A percentile compares a stretch with the other conserved stretches of the same genome.
Conservation (phyloP, 2,888 invertebrate species). For the Rhamnusium bicolor region DNA sequence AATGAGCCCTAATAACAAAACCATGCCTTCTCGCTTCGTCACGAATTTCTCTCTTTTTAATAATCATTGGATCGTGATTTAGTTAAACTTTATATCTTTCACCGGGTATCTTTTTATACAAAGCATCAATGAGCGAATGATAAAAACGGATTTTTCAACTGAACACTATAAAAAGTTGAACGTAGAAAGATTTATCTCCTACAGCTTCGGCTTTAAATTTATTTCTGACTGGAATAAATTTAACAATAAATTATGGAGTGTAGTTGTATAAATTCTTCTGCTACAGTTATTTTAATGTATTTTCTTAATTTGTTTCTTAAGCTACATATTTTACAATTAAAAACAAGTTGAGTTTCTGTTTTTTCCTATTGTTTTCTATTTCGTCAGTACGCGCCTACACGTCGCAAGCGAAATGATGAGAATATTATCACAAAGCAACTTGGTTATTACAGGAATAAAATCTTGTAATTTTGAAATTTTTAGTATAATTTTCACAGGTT, state of each 20-base stretch:
- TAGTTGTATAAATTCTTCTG: background rate
- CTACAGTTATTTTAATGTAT: background rate
- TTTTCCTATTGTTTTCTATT: too few species aligned
- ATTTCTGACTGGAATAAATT: background rate
- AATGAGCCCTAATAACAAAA: too few species aligned
- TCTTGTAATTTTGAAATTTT: too few species aligned
- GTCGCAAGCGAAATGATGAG: too few species aligned
- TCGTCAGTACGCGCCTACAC: too few species aligned
- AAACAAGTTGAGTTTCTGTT: background rate
- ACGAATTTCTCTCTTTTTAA: too few species aligned
- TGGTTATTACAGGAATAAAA: too few species aligned
- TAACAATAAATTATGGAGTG: background rate
- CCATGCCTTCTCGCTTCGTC: too few species aligned
- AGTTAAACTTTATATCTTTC: background rate
- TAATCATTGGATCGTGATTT: background rate
- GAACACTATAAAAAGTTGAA: background rate
- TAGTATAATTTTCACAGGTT: too few species aligned
- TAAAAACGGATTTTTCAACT: background rate
- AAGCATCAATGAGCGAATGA: background rate
- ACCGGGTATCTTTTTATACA: background rate
- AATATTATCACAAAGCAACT: too few species aligned
- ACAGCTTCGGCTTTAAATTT: background rate
- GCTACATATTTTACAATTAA: background rate
- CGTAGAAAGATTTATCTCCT: background rate
- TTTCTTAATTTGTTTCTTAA: background rate